Base-by-base conservation (phyloP, 2,113 vertebrate species). In the Siphamia tubifer region DNA sequence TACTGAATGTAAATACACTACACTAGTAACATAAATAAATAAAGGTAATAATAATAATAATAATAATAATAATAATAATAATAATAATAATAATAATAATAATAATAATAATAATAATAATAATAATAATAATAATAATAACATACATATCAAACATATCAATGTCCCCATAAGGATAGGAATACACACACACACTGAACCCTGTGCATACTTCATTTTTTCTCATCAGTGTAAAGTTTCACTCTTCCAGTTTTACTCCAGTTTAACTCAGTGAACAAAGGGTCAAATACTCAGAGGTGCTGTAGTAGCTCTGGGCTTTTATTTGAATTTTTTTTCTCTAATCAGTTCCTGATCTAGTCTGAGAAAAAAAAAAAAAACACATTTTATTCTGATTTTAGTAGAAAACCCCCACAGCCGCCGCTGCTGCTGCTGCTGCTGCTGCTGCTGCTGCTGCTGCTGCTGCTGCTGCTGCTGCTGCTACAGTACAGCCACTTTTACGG, bases 401-500 rank as follows among this genome's bases (percentile, higher is more conserved):
- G 69, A 82, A n/a, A n/a, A n/a, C n/a, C n/a, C n/a, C n/a, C n/a
- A n/a, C n/a, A n/a, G n/a, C n/a, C n/a, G n/a, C n/a, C n/a, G 76
- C 55, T 16, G 76, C 66, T 16, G 70, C 72, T 68, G n/a, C n/a
- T 57, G 53, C 79, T 76, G 74, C 69, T n/a, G 76, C 55, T 16
- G 76, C 66, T 16, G 70, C 72, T 68, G n/a, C n/a, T 57, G 53
- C 79, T 76, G 74, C 69, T 16, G 76, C 66, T 16, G 70, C 72
- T 68, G n/a, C n/a, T 57, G 76, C 55, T 16, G 76, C 66, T 16
- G 70, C 72, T 68, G n/a, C n/a, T 57, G 53, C 79, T 76, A 75
- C 69, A 60, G 69, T 77, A 65, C 81, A 68, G 72, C 48, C 68
- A 91, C 93, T 92, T 94, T 95, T 94, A 93, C 90, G 83, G 89